A percentile compares a stretch with the other conserved stretches of the same genome.
Evolutionary conservation across 2,113 vertebrate genomes (phyloP).

Genomic region (Paratilapia polleni): DNA sequence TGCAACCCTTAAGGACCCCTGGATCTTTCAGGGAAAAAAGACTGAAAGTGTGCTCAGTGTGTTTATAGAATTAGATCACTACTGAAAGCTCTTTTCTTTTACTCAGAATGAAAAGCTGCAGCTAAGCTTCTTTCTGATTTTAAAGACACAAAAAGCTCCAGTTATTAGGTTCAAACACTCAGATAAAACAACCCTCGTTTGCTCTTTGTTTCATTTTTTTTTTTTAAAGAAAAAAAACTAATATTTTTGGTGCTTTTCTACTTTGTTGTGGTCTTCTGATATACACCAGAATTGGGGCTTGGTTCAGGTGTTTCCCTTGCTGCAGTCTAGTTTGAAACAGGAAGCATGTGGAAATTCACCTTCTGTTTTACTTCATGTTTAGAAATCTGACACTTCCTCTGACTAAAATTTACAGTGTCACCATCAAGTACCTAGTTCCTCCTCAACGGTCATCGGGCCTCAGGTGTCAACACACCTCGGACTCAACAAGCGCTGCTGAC

Average conservation of each 20-base stretch:
- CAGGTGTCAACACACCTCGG: background rate
- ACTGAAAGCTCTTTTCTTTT: background rate
- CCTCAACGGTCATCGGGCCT: background rate
- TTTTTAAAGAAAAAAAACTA: background rate
- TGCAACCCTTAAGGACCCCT: background rate
- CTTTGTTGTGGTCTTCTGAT: background rate
- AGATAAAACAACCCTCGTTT: background rate
- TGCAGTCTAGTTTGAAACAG: conserved; percentile 36
- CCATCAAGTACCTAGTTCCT: conserved; percentile 35
- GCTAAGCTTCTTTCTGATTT: background rate
- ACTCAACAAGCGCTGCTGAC: background rate
- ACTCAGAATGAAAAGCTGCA: background rate
- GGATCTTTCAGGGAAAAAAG: background rate
- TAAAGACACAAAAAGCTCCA: background rate
- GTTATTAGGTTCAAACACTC: background rate
- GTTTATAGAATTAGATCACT: background rate
- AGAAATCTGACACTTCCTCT: conserved; percentile 64
- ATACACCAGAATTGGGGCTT: background rate
- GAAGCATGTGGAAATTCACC: conserved; percentile 36
- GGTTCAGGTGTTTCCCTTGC: background rate
- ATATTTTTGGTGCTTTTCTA: background rate
- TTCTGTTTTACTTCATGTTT: conserved; percentile 48
- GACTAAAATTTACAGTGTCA: background rate
- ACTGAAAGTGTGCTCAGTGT: too few species aligned
- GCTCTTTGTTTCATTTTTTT: background rate